Percentiles rank a stretch among this genome's conserved stretches.
Evolutionary conservation across 2,888 invertebrate species (phyloP).

Genomic region (Loripinus fragilis): DNA sequence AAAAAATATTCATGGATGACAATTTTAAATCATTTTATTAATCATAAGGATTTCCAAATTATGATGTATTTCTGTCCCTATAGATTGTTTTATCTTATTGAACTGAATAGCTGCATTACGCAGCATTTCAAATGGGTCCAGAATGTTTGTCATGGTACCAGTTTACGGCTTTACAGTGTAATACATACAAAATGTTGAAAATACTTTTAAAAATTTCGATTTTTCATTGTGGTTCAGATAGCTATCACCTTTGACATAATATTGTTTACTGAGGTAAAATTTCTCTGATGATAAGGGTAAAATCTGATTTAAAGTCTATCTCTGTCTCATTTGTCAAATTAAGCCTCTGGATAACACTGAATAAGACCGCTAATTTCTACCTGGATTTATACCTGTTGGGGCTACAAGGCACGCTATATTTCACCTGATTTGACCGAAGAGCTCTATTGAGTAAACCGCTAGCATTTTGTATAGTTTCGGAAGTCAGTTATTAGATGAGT

Average conservation of each 20-base stretch:
- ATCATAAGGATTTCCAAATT: too few species aligned
- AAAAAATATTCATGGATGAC: too few species aligned
- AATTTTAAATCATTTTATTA: too few species aligned
- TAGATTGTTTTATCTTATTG: too few species aligned
- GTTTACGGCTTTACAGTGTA: too few species aligned
- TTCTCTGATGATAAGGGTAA: constrained; percentile 1
- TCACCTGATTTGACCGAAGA: constrained; percentile 11
- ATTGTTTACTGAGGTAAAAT: constrained; percentile 8
- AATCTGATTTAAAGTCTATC: not conserved
- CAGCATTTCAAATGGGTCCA: too few species aligned
- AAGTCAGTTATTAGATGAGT: constrained; percentile 13
- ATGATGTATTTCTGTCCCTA: too few species aligned
- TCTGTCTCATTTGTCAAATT: not conserved
- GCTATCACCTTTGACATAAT: constrained; percentile 2
- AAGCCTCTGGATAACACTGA: constrained; percentile 15
- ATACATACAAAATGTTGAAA: too few species aligned
- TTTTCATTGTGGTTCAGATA: too few species aligned
- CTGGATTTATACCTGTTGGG: constrained; percentile 13
- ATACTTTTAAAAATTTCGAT: too few species aligned
- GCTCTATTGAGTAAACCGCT: constrained; percentile 2
- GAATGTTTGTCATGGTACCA: too few species aligned
- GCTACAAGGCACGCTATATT: constrained; percentile 14
- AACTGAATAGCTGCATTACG: too few species aligned
- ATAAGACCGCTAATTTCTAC: not conserved
- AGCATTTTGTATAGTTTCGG: constrained; percentile 6